Base-by-base conservation (phyloP, 2,888 invertebrate genomes). In the Kuschelorhynchus macadamiae region DNA sequence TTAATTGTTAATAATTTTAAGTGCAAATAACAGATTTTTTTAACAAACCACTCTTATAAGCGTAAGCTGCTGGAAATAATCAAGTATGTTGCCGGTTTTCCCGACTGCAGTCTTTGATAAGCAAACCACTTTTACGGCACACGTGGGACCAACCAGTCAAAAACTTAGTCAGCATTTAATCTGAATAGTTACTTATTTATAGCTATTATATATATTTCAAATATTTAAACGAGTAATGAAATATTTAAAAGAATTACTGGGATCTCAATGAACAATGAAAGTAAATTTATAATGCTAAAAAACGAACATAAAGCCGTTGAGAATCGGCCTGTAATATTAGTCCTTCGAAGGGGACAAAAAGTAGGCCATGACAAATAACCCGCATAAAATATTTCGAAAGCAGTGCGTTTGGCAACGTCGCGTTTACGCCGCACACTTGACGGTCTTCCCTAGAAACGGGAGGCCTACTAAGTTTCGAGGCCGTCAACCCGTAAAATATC, bases 331-430 rank as follows among this genome's bases (percentile, higher is more conserved):
- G 46, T 33, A 30, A 12, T 42, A 42, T 41, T 66, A 59, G 36
- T 61, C 59, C 33, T 56, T 56, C 57, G 39, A 59, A 41, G 21
- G 25, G 33, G 42, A 67, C 42, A 53, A 56, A 66, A 69, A 69
- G 64, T 69, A 69, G 69, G 69, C 60, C 66, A 69, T 64, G 59
- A 64, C 61, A 60, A 63, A 55, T 56, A 67, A 57, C 57, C 69
- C 44, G 64, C 64, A 69, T 69, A 53, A 64, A 69, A 69, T 60
- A 60, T 69, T 70, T 70, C 70, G 70, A 65, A 65, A 70, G 70
- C 66, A 47, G 33, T 42, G 12, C 44, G 16, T 16, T 49, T 62
- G 70, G 56, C 66, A 70, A 62, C 66, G 52, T 30, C 25, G 61
- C 56, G 25, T 46, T 17, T 18, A 17, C n/a, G 14, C 39, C 17